A percentile compares a stretch with the other conserved stretches of the same genome.
These are phyloP conservation scores for Euphydryas editha DNA, from an alignment of 2,888 invertebrate genomes.

Conservation along the genomic window DNA sequence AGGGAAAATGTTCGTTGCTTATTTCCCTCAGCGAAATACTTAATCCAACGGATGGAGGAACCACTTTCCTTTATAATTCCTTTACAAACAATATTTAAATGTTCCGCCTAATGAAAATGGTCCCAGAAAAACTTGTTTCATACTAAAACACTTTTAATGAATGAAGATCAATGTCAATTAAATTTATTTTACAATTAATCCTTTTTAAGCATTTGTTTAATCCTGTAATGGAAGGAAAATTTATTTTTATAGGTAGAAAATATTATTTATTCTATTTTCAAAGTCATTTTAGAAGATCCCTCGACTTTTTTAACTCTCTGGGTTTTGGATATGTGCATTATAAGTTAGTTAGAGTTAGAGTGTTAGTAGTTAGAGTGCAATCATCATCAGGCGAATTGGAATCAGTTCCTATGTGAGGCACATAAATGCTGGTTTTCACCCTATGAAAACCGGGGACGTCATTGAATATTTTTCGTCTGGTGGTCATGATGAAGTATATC, in stretches of 20 bases:
- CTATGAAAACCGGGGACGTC: no score
- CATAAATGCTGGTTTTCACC: no score
- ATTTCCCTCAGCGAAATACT: conserved; percentile 46
- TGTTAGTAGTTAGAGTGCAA: no score
- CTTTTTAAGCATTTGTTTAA: neutral
- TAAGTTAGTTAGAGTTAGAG: no score
- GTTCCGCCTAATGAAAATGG: conserved; percentile 28
- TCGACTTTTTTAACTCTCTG: neutral
- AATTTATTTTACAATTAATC: neutral
- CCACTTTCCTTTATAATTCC: conserved; percentile 31
- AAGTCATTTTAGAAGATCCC: no score
- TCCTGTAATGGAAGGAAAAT: neutral
- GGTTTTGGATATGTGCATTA: no score
- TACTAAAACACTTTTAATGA: conserved; percentile 7
- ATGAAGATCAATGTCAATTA: neutral
- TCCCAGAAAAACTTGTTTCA: conserved; percentile 13
- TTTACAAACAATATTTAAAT: conserved; percentile 30
- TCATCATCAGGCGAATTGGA: no score
- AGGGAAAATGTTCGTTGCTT: conserved; percentile 52
- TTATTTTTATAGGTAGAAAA: neutral
- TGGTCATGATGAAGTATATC: no score
- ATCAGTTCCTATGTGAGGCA: no score
- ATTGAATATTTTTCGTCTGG: no score
- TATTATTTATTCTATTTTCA: no score
- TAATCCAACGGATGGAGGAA: conserved; percentile 42